Base-by-base conservation (phyloP, 2,888 invertebrate genomes). In the Drosophila glabriapex region DNA sequence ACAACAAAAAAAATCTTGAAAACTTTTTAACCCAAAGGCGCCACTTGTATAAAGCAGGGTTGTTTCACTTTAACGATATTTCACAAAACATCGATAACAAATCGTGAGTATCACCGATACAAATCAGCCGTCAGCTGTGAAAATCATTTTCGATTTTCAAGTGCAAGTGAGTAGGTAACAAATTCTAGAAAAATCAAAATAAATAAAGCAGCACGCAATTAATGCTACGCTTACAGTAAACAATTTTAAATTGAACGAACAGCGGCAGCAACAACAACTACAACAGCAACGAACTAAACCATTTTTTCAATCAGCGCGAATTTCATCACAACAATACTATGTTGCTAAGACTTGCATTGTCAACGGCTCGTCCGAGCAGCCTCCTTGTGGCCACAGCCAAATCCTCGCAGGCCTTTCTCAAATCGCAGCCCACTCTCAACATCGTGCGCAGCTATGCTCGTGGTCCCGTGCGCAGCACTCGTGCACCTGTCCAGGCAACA, bases 291-390 rank as follows among this genome's bases (percentile, higher is more conserved):
- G 29, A 61, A 66, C 14, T 16, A 9, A 22, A 50, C 28, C 1
- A 35, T 39, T 56, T 54, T 29, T 16, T 5, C 33, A 39, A 64
- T 22, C 2, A 58, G 16, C 22, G 54, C 65, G 73, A 80, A 91
- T 91, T 91, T 90, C 89, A 88, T 78, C 89, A 90, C 65, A 83
- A 73, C 67, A 68, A 52, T 62, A 90, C 76, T 61, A 92, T 93
- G 93, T 89, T 93, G 64, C 74, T 81, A 53, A 85, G 92, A 63
- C 70, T 90, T 68, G 91, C 89, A 69, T 58, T 89, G 53, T 75
- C 80, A 54, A 71, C 82, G 35, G 77, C 79, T 37, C 77, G 90
- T 58, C 72, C 88, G 59, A 53, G 61, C 19, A 63, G 68, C 31
- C 65, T 71, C 6, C 67, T 87, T 29, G 39, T 82, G 43, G 61